These are phyloP conservation scores for Drosophila trichaetosa DNA, from an alignment of 2,888 invertebrate species.

Conservation along the genomic window DNA sequence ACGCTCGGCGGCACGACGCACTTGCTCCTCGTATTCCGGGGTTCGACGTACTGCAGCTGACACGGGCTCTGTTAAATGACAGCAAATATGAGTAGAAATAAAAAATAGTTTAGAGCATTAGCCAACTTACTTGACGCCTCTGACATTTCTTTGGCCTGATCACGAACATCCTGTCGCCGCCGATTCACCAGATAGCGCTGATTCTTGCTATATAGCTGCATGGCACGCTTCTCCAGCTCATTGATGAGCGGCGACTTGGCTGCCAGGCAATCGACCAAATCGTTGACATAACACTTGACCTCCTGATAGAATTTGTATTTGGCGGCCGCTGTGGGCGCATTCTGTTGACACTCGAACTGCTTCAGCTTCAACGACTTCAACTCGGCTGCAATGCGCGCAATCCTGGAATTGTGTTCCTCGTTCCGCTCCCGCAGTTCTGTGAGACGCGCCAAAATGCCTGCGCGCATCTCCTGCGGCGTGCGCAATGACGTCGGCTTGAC, in stretches of 20 bases:
- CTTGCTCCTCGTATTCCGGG: constrained; percentile 88
- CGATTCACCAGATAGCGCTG: constrained; percentile 92
- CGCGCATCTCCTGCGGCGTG: constrained; percentile 82
- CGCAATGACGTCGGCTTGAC: constrained; percentile 77
- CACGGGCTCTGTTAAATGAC: constrained; percentile 61
- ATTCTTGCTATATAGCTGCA: constrained; percentile 90
- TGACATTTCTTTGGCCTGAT: constrained; percentile 96
- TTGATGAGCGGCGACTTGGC: constrained; percentile 94
- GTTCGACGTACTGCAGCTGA: constrained; percentile 79
- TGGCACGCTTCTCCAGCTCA: constrained; percentile 91
- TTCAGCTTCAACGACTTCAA: constrained; percentile 85
- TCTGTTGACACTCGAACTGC: constrained; percentile 85
- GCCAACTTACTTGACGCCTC: constrained; percentile 87
- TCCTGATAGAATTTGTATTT: constrained; percentile 98
- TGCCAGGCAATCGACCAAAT: constrained; percentile 98
- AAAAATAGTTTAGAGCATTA: neutral
- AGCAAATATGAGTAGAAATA: neutral
- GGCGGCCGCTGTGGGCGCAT: constrained; percentile 88
- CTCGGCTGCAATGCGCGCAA: constrained; percentile 85
- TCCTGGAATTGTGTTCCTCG: constrained; percentile 84
- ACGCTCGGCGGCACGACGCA: constrained; percentile 94
- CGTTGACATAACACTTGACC: constrained; percentile 96
- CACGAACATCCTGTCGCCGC: constrained; percentile 95
- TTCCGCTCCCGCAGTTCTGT: constrained; percentile 87
- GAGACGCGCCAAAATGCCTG: constrained; percentile 84